These are phyloP conservation scores for Melitaea cinxia DNA, from an alignment of 1,140 invertebrate species.

Conservation along the genomic window DNA sequence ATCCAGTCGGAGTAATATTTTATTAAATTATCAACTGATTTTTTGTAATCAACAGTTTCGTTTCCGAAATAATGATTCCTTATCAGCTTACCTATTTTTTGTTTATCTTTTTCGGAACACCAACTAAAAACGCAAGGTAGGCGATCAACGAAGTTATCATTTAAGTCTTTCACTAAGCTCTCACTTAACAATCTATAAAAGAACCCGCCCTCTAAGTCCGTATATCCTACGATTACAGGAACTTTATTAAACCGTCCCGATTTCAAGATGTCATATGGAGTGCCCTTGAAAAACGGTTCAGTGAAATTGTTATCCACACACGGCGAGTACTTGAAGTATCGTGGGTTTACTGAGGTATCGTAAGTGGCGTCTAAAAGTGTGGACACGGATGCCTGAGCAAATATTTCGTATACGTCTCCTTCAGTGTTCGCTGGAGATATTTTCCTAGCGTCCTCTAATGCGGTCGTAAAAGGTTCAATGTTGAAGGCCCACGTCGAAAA, in stretches of 20 bases:
- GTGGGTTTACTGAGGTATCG: slow-evolving; percentile 53
- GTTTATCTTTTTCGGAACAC: slow-evolving; percentile 50
- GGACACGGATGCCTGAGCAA: slow-evolving; percentile 42
- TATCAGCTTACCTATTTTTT: slow-evolving; percentile 42
- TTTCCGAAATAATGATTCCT: slow-evolving; percentile 58
- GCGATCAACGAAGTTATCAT: slow-evolving; percentile 54
- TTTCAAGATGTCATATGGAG: slow-evolving; percentile 57
- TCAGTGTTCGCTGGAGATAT: slow-evolving; percentile 44
- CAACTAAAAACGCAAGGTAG: slow-evolving; percentile 61
- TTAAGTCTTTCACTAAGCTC: slow-evolving; percentile 48
- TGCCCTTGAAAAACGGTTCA: slow-evolving; percentile 58
- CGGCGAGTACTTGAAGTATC: slow-evolving; percentile 64
- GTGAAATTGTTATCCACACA: slow-evolving; percentile 61
- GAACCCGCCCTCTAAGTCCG: slow-evolving; percentile 58
- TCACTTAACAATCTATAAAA: slow-evolving; percentile 58
- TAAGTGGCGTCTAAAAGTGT: slow-evolving; percentile 43
- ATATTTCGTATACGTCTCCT: slow-evolving; percentile 53
- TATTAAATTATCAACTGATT: slow-evolving; percentile 39
- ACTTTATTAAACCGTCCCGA: slow-evolving; percentile 64
- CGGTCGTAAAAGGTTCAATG: slow-evolving; percentile 43
- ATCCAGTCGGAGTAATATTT: slow-evolving; percentile 68
- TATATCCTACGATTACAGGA: slow-evolving; percentile 61
- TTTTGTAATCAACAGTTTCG: slow-evolving; percentile 39
- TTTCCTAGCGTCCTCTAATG: slow-evolving; percentile 57
- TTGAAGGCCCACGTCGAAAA: slow-evolving; percentile 70